phyloP scores from a whole-genome alignment of 2,113 vertebrate species.

The Saiga tatarica region DNA sequence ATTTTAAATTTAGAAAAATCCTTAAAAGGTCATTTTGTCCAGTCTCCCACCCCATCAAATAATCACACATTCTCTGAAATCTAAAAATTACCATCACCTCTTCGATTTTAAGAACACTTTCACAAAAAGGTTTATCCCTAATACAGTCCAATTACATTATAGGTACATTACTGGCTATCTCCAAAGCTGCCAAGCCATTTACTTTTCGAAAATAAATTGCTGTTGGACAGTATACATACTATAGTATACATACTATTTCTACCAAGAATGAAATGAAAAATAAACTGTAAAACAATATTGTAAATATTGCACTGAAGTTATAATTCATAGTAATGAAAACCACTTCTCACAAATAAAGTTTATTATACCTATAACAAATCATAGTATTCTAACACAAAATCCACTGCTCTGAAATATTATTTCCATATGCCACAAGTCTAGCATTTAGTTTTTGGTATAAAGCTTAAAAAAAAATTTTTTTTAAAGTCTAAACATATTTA shows the following conservation, averaged over 20 bases:
- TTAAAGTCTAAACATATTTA: constrained; percentile 39
- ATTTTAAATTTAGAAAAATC: constrained; percentile 15
- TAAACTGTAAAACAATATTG: constrained; percentile 3
- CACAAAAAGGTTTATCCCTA: neutral
- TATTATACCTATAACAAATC: constrained; percentile 36
- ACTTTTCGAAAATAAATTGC: constrained; percentile 9
- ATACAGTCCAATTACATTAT: neutral
- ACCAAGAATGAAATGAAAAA: constrained; percentile 36
- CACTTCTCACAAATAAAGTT: neutral
- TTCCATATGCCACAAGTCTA: constrained; percentile 18
- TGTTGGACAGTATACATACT: too few species aligned
- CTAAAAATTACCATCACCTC: neutral
- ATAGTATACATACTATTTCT: neutral
- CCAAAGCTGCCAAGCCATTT: neutral
- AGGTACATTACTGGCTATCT: neutral
- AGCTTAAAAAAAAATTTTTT: neutral
- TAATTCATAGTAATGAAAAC: constrained; percentile 37
- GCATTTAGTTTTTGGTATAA: constrained; percentile 34
- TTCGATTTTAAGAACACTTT: constrained; percentile 10
- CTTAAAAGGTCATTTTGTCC: neutral
- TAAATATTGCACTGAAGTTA: constrained; percentile 9
- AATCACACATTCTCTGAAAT: constrained; percentile 14
- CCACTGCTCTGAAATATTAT: neutral
- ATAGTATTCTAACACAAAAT: constrained; percentile 25
- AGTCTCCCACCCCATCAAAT: neutral